A percentile compares a stretch with the other conserved stretches of the same genome.
Conservation (phyloP, 2,797 vertebrate species). For the Chelon auratus region DNA sequence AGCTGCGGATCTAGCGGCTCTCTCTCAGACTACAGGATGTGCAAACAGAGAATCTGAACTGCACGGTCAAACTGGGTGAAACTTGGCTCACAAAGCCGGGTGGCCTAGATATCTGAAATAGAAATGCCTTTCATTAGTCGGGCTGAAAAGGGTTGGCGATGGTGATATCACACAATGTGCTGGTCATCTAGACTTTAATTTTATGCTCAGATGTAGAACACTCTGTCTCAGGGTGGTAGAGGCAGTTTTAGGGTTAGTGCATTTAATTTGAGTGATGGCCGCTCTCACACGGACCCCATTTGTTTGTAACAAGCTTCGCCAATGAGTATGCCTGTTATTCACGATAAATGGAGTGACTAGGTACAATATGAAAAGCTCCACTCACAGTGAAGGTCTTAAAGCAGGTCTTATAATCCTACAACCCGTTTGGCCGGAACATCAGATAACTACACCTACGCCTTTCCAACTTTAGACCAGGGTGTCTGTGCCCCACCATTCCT, state of each 20-base stretch:
- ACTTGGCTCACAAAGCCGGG: slow-evolving; percentile 9
- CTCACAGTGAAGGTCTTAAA: too few species aligned
- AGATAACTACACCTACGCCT: background rate
- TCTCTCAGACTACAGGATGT: slow-evolving; percentile 1
- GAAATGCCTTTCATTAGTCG: slow-evolving; percentile 21
- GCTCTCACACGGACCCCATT: too few species aligned
- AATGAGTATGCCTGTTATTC: too few species aligned
- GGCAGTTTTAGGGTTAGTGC: background rate
- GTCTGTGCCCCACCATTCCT: too few species aligned
- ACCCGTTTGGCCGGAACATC: background rate
- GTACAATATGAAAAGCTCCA: too few species aligned
- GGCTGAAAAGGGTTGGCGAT: slow-evolving; percentile 14
- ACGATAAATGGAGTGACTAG: too few species aligned
- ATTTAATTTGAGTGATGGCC: too few species aligned
- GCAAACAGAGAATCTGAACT: slow-evolving; percentile 9
- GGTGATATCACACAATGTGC: background rate
- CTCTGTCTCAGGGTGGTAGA: too few species aligned
- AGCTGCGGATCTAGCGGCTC: background rate
- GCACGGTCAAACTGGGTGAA: background rate
- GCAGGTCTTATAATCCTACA: too few species aligned
- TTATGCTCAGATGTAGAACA: background rate
- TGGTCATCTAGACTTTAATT: background rate
- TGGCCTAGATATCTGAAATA: slow-evolving; percentile 47
- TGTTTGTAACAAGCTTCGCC: too few species aligned
- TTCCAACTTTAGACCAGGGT: background rate